phyloP scores from a whole-genome alignment of 2,113 vertebrate species.

The Corythaeola cristata region DNA sequence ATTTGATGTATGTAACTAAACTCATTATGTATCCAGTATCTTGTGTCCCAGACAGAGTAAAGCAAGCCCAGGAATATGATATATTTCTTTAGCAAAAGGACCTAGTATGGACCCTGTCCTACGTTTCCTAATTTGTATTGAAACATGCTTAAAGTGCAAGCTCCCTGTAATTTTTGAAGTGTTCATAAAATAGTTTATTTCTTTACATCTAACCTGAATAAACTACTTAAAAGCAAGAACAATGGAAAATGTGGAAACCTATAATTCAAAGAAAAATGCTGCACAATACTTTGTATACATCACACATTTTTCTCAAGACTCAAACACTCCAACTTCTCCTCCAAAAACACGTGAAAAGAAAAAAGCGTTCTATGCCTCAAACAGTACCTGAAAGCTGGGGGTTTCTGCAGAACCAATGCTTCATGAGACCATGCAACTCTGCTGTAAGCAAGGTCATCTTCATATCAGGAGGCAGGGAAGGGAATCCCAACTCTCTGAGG shows the following conservation, averaged over 20 bases:
- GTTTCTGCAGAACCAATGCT: background rate
- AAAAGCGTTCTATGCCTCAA: background rate
- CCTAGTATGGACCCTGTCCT: background rate
- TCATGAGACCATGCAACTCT: background rate
- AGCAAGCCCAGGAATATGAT: background rate
- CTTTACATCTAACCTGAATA: background rate
- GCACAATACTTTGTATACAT: background rate
- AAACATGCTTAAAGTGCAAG: background rate
- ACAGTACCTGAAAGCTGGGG: fast-evolving
- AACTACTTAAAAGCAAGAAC: background rate
- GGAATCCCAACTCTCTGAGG: background rate
- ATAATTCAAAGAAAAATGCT: background rate
- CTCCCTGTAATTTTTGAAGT: background rate
- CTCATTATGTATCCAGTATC: background rate
- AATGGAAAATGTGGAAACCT: background rate
- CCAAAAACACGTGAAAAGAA: background rate
- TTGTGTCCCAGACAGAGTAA: background rate
- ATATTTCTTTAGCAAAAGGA: background rate
- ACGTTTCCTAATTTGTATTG: background rate
- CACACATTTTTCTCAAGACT: background rate
- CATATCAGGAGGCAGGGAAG: background rate
- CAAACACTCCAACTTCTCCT: background rate
- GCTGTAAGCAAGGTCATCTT: background rate
- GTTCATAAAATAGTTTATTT: background rate
- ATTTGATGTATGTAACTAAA: background rate